Conservation (phyloP, 1,140 invertebrate genomes). For the Piezodorus guildinii region DNA sequence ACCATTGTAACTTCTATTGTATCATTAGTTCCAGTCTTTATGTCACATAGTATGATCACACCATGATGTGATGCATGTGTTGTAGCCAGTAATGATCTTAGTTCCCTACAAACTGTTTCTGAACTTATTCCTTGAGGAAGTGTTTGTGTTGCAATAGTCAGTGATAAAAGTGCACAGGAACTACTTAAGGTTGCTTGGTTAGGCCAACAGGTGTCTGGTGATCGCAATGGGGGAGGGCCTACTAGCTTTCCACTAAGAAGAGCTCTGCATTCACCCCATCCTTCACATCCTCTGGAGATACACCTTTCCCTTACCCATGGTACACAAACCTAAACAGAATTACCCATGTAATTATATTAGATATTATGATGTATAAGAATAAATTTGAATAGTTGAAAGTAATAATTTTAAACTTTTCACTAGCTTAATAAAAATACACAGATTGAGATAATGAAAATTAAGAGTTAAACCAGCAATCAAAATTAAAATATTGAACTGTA, state of each 20-base stretch:
- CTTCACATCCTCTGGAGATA: constrained; percentile 58
- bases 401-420: no score
- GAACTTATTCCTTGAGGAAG: constrained; percentile 53
- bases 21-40: constrained; percentile 64
- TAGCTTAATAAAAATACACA: no score
- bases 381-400: no score
- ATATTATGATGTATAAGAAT: no score
- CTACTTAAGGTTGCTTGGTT: constrained; percentile 53
- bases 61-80: constrained; percentile 38
- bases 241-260: constrained; percentile 59
- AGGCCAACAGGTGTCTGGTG: constrained; percentile 65
- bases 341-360: not conserved
- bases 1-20: constrained; percentile 79
- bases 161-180: constrained; percentile 60
- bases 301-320: constrained; percentile 63
- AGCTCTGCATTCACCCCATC: constrained; percentile 69
- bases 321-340: constrained; percentile 53
- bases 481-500: no score
- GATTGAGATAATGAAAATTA: no score
- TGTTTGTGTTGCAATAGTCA: constrained; percentile 49
- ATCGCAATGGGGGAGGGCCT: constrained; percentile 58
- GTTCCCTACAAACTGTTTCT: constrained; percentile 52
- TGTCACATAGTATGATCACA: constrained; percentile 66
- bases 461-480: no score
- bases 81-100: constrained; percentile 53